A percentile compares a stretch with the other conserved stretches of the same genome.
Evolutionary conservation across 2,113 vertebrate species (phyloP).

Genomic region (Erinaceus europaeus): DNA sequence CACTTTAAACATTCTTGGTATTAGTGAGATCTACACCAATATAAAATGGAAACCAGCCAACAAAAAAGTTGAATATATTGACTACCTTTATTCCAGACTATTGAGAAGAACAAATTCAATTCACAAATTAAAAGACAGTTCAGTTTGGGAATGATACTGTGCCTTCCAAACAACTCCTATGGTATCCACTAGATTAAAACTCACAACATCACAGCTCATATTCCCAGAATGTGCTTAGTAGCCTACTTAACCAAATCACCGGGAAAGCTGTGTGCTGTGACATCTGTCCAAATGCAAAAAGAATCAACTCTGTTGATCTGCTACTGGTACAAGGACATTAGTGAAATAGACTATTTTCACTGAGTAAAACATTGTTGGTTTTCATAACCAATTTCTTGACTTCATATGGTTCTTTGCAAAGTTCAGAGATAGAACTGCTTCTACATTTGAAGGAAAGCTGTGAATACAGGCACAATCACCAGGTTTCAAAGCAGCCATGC

Average conservation of each 20-base stretch:
- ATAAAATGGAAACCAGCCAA: slow-evolving; percentile 16
- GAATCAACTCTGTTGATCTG: slow-evolving; percentile 45
- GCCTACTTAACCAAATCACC: slow-evolving; percentile 37
- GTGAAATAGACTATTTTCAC: background rate
- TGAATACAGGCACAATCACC: background rate
- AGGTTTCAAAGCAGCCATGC: background rate
- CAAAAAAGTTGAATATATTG: background rate
- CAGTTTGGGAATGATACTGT: background rate
- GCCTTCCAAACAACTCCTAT: background rate
- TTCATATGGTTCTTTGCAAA: slow-evolving; percentile 29
- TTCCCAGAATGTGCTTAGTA: background rate
- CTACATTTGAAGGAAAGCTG: background rate
- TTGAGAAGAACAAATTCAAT: slow-evolving; percentile 15
- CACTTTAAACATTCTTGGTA: slow-evolving; percentile 22
- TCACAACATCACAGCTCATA: background rate
- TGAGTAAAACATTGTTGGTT: background rate
- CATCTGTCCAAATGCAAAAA: slow-evolving; percentile 28
- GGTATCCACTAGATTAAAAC: slow-evolving; percentile 6
- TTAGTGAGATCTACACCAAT: background rate
- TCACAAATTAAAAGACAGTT: slow-evolving; percentile 25
- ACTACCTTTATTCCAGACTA: background rate
- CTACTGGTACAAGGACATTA: background rate
- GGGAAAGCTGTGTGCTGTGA: slow-evolving; percentile 12
- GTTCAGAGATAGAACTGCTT: background rate
- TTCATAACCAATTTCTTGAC: slow-evolving; percentile 28